phyloP scores from a whole-genome alignment of 2,113 vertebrate genomes.

The Macrotus californicus region DNA sequence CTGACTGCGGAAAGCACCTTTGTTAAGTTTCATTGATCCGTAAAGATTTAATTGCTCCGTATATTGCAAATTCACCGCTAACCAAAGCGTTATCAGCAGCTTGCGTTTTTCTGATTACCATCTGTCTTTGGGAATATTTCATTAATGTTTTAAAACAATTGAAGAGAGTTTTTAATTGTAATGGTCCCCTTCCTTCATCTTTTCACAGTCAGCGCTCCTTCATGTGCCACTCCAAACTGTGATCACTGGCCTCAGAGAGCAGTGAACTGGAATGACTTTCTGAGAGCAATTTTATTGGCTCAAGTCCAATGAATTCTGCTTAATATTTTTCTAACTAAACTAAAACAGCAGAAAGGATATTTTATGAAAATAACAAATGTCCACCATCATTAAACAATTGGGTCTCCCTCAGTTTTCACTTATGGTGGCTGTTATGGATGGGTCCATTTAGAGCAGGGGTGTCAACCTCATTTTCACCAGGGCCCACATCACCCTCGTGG shows the following conservation, averaged over 20 bases:
- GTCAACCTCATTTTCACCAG: too few relatives aligned
- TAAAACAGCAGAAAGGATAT: background rate
- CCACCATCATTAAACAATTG: background rate
- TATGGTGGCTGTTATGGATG: background rate
- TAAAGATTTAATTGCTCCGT: slow-evolving; percentile 67
- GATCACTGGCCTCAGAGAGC: background rate
- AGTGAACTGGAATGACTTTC: background rate
- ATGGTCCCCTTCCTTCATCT: background rate
- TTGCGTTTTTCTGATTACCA: slow-evolving; percentile 56
- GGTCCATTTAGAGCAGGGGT: background rate
- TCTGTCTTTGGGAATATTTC: slow-evolving; percentile 57
- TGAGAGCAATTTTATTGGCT: background rate
- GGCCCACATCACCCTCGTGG: too few relatives aligned
- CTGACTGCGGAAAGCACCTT: slow-evolving; percentile 62
- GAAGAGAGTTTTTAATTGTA: slow-evolving; percentile 26
- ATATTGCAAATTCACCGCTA: slow-evolving; percentile 58
- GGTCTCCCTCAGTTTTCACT: background rate
- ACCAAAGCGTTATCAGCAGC: slow-evolving; percentile 53
- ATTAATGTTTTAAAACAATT: slow-evolving; percentile 62
- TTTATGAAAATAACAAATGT: background rate
- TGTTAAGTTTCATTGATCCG: slow-evolving; percentile 49
- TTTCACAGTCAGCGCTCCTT: background rate
- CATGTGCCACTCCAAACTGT: background rate
- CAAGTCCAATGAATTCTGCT: background rate
- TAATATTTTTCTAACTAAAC: background rate